Percentiles rank a stretch among this genome's conserved stretches.
These are phyloP conservation scores for Noctilio leporinus DNA, from an alignment of 2,113 vertebrate genomes.

Conservation along the genomic window DNA sequence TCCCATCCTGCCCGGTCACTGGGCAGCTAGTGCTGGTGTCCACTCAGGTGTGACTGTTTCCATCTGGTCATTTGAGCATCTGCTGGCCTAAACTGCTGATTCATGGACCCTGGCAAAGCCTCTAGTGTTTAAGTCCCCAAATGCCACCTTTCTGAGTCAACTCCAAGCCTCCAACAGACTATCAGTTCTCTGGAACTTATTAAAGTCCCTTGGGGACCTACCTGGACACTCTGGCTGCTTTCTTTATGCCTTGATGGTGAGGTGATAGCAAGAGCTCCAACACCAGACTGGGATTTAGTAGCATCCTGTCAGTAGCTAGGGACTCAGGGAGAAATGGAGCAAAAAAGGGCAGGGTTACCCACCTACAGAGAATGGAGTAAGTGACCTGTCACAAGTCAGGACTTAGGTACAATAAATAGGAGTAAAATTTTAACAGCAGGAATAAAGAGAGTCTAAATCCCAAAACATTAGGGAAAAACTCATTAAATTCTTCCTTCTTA, in stretches of 20 bases:
- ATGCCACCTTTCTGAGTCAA: background rate
- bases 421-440: background rate
- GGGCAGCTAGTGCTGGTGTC: background rate
- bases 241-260: background rate
- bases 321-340: background rate
- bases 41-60: background rate
- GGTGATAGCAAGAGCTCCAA: background rate
- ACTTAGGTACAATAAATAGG: background rate
- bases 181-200: background rate
- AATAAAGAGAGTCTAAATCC: background rate
- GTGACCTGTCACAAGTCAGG: background rate
- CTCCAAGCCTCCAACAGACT: background rate
- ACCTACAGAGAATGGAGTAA: background rate
- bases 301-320: background rate
- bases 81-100: background rate
- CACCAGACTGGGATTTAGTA: background rate
- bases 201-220: background rate
- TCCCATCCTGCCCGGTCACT: background rate
- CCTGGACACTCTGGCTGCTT: background rate
- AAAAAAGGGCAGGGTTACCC: background rate
- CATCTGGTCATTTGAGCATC: background rate
- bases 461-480: background rate
- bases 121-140: background rate
- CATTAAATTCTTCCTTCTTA: background rate
- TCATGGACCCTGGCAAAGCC: background rate